Evolutionary conservation across 35 echinoderm and acorn worm species (phyloP).

Genomic region (Strongylocentrotus purpuratus): DNA sequence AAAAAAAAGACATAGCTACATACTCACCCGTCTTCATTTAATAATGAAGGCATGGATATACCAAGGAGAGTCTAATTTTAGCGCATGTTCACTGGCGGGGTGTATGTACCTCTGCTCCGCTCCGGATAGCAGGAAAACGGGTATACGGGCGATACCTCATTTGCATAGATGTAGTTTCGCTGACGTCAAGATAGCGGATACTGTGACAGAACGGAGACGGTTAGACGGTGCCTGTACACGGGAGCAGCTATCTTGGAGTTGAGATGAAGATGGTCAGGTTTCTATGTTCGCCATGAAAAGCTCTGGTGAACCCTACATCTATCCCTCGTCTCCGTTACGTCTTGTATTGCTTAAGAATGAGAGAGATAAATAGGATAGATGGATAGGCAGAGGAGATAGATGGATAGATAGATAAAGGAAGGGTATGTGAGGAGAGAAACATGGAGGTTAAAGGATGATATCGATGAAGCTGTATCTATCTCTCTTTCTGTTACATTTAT

Average conservation of each 20-base stretch:
- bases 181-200: neutral
- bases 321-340: neutral
- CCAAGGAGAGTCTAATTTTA: neutral
- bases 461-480: too few relatives aligned
- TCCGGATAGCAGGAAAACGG: neutral
- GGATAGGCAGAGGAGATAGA: too few relatives aligned
- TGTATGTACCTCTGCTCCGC: neutral
- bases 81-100: neutral
- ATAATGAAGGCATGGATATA: neutral
- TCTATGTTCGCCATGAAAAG: neutral
- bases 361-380: neutral
- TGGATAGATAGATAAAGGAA: neutral
- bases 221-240: neutral
- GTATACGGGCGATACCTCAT: neutral
- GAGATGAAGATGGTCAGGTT: neutral
- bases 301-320: neutral
- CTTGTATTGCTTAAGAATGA: neutral
- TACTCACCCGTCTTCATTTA: neutral
- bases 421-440: neutral
- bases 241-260: neutral
- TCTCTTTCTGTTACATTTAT: too few relatives aligned
- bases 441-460: neutral
- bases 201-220: neutral
- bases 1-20: neutral
- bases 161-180: constrained; percentile 41